Base-by-base conservation (phyloP, 1,140 invertebrate species). In the Cataglyphis hispanica region DNA sequence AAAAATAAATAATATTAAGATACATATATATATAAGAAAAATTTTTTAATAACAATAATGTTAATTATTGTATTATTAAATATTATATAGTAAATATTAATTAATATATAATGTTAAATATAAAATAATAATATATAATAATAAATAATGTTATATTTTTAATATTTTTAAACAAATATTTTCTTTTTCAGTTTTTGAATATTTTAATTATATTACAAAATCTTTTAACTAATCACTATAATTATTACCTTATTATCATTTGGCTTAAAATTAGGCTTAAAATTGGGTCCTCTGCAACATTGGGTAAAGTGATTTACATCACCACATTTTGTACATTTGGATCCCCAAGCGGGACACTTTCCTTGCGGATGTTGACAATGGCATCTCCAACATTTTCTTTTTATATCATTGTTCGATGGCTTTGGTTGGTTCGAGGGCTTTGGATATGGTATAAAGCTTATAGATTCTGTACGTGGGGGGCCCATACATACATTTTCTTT, bases 311-410 rank as follows among this genome's bases (percentile, higher is more conserved):
- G 87, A 91, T 91, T n/a, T 3, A 43, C 8, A 10, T 72, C 72
- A 40, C n/a, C 25, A 63, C 83, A 90, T 22, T 70, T 85, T 25
- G 53, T 27, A 64, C 88, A 91, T 31, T 83, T 90, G 16, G n/a
- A 22, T 53, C 53, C 58, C 70, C 22, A 87, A 77, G 91, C 90
- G 16, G 89, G 89, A 85, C 91, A 92, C 10, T 25, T 6, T 60
- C 2, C 43, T 0, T 16, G 2, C 1, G 66, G 27, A 84, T 92
- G 91, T 0, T 1, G 16, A 22, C 1, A 16, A 13, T 64, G 34
- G 67, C 91, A 92, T 63, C 46, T 90, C 70, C 56, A 70, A 64
- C 91, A 92, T 2, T 34, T 60, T n/a, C 11, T 87, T 22, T 31
- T 10, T 64, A 0, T 27, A 43, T 11, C 1, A 77, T 16, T 34